Conservation (phyloP, 2,797 vertebrate genomes). For the Erpetoichthys calabaricus region DNA sequence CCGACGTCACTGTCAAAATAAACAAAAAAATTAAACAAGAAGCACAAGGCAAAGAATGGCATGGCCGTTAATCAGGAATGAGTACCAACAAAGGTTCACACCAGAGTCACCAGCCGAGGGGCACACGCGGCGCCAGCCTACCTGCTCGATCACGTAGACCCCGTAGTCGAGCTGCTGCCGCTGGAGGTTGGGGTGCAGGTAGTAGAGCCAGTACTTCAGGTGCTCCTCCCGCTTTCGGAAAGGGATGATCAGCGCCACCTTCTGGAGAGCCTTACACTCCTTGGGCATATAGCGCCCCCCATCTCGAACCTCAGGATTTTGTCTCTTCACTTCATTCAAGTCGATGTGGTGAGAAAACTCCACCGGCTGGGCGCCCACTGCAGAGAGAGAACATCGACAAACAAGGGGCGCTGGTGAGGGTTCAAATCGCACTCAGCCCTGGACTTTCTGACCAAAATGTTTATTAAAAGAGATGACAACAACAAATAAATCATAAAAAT, state of each 20-base stretch:
- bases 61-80: too few relatives aligned
- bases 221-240: constrained; percentile 88
- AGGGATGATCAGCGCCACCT: constrained; percentile 86
- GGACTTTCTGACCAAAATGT: too few relatives aligned
- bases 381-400: constrained; percentile 20
- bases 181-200: constrained; percentile 82
- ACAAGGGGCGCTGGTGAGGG: too few relatives aligned
- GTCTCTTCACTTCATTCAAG: constrained; percentile 47
- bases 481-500: too few relatives aligned
- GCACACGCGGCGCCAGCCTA: constrained; percentile 25
- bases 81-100: too few relatives aligned
- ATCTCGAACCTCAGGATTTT: constrained; percentile 46
- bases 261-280: constrained; percentile 69
- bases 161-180: constrained; percentile 89
- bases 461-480: too few relatives aligned
- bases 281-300: constrained; percentile 66
- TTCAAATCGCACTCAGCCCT: too few relatives aligned
- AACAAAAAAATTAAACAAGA: too few relatives aligned
- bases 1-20: too few relatives aligned
- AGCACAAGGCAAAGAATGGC: too few relatives aligned
- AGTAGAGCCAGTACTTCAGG: constrained; percentile 86
- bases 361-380: constrained; percentile 71
- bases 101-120: too few relatives aligned
- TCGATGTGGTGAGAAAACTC: constrained; percentile 63
- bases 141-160: constrained; percentile 86